phyloP scores from a whole-genome alignment of 2,113 vertebrate genomes.

The Microtus richardsoni region DNA sequence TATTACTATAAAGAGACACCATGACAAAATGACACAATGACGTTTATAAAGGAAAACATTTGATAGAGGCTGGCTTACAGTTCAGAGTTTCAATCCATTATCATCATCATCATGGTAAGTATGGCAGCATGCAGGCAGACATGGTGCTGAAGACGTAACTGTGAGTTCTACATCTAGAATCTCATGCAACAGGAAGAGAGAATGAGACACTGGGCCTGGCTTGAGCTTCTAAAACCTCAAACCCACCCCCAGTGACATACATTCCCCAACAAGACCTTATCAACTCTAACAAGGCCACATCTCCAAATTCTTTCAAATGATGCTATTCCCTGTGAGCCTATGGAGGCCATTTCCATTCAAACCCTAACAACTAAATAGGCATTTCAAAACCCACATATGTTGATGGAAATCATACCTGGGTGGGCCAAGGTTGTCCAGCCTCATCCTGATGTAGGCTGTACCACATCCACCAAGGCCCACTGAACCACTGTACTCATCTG shows the following conservation, averaged over 20 bases:
- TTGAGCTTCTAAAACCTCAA: not conserved
- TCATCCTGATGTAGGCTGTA: not conserved
- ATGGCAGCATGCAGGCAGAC: not conserved
- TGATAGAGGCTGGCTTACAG: not conserved
- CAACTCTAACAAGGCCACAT: not conserved
- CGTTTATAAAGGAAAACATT: not conserved
- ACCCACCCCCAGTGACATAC: not conserved
- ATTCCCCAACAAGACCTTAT: not conserved
- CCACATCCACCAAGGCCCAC: not conserved
- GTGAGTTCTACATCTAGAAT: not conserved
- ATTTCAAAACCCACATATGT: not conserved
- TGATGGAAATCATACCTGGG: not conserved
- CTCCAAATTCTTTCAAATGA: not conserved
- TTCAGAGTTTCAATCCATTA: not conserved
- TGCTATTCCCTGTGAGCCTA: not conserved
- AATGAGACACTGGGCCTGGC: not conserved
- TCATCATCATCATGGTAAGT: not conserved
- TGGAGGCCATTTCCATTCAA: not conserved
- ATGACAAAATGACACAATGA: not conserved
- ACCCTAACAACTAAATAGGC: not conserved
- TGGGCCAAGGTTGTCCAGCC: not conserved
- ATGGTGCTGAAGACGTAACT: not conserved
- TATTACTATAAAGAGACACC: not conserved
- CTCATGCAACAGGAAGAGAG: not conserved
- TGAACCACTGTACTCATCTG: not conserved